Evolutionary conservation across 2,888 invertebrate genomes (phyloP).

Genomic region (Plagodis pulveraria): DNA sequence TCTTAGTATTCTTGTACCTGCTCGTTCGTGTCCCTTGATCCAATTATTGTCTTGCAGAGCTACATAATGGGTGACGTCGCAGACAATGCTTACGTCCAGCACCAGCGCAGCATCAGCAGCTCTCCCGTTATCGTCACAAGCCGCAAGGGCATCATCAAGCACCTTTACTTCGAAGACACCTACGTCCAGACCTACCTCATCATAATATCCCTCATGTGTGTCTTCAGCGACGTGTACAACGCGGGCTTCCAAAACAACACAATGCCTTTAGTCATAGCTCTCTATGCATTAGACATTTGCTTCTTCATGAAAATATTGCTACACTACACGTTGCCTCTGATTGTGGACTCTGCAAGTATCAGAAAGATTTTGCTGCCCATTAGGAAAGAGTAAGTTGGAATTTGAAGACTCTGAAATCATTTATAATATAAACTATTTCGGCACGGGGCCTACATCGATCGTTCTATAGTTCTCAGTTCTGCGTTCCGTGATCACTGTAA

Average conservation of each 20-base stretch:
- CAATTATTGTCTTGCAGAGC: conserved; percentile 42
- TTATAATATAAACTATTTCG: neutral
- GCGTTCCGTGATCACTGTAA: no score
- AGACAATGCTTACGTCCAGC: conserved; percentile 29
- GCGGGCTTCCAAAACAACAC: conserved; percentile 66
- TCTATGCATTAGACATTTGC: conserved; percentile 61
- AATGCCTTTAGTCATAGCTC: conserved; percentile 41
- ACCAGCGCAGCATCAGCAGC: conserved; percentile 22
- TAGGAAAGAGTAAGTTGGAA: conserved; percentile 48
- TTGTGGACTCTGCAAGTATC: conserved; percentile 39
- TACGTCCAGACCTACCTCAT: conserved; percentile 57
- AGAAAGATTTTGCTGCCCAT: conserved; percentile 42
- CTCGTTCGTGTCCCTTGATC: neutral
- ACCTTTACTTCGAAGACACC: conserved; percentile 49
- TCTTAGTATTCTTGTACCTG: neutral
- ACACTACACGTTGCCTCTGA: conserved; percentile 49
- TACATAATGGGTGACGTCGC: conserved; percentile 50
- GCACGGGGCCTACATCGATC: no score
- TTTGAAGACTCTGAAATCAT: neutral
- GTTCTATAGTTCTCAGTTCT: no score
- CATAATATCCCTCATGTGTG: conserved; percentile 52
- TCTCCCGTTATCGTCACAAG: conserved; percentile 23
- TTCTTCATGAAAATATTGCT: conserved; percentile 62
- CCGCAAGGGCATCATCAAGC: conserved; percentile 40
- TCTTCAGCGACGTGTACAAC: conserved; percentile 65